phyloP scores from a whole-genome alignment of 2,113 vertebrate species.

The Takifugu bimaculatus region DNA sequence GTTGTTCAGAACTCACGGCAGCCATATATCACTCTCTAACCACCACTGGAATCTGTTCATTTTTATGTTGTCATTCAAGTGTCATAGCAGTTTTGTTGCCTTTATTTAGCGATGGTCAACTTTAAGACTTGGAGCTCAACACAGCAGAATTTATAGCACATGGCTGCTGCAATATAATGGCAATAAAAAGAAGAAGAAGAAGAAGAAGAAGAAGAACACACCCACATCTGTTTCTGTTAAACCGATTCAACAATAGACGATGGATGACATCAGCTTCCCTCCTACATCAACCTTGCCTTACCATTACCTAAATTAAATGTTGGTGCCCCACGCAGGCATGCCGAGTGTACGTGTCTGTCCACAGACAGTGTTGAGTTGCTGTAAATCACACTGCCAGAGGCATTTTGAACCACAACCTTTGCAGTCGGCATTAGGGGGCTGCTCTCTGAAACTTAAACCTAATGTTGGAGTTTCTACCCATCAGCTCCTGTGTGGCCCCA shows the following conservation, averaged over 20 bases:
- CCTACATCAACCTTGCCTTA: neutral
- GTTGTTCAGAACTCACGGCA: no score
- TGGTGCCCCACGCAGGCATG: conserved; percentile 23
- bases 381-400: conserved; percentile 51
- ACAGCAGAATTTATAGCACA: no score
- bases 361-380: conserved; percentile 34
- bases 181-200: no score
- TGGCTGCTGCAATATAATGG: no score
- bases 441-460: conserved; percentile 49
- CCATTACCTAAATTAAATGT: conserved; percentile 1
- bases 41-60: neutral
- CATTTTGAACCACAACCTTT: conserved; percentile 26
- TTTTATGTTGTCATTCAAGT: no score
- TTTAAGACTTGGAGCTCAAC: no score
- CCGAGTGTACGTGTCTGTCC: conserved; percentile 32
- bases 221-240: no score
- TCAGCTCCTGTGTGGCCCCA: conserved; percentile 29
- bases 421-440: conserved; percentile 13
- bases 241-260: no score
- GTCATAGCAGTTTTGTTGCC: no score
- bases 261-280: neutral
- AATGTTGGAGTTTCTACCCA: conserved; percentile 21
- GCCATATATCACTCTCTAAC: conserved; percentile 15
- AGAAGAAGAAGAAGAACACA: no score
- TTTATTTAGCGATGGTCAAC: no score